phyloP scores from a whole-genome alignment of 2,797 vertebrate genomes.

The Halcyon chelicuti region DNA sequence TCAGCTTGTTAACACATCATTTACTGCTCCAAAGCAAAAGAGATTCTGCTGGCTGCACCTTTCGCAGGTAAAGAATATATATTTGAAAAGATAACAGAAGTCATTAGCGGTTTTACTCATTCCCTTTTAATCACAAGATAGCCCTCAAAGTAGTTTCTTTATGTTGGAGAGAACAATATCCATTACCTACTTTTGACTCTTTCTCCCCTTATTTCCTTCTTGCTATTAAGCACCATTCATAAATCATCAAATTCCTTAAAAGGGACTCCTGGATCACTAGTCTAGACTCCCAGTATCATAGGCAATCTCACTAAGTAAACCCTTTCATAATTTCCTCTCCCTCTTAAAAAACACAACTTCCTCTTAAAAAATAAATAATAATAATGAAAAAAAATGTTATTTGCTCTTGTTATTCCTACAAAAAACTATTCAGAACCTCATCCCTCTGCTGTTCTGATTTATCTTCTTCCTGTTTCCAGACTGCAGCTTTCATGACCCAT shows the following conservation, averaged over 20 bases:
- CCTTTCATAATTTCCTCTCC: neutral
- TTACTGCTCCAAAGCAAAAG: neutral
- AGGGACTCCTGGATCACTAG: neutral
- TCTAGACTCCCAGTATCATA: neutral
- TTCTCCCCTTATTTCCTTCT: neutral
- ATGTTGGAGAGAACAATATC: neutral
- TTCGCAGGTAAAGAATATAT: neutral
- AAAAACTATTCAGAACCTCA: neutral
- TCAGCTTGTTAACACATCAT: neutral
- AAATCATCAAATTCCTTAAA: neutral
- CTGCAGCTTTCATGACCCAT: neutral
- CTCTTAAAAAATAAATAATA: neutral
- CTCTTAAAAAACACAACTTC: neutral
- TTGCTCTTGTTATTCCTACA: neutral
- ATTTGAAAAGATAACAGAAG: neutral
- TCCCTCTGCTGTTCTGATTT: neutral
- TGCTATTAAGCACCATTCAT: neutral
- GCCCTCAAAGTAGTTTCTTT: neutral
- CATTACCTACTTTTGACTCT: neutral
- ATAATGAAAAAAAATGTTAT: neutral
- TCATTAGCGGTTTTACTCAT: neutral
- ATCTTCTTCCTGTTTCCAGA: neutral
- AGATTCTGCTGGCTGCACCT: neutral
- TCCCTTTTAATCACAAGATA: neutral
- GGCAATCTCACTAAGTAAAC: neutral